Evolutionary conservation across 2,888 invertebrate species (phyloP).

Genomic region (Pseudoips prasinana): DNA sequence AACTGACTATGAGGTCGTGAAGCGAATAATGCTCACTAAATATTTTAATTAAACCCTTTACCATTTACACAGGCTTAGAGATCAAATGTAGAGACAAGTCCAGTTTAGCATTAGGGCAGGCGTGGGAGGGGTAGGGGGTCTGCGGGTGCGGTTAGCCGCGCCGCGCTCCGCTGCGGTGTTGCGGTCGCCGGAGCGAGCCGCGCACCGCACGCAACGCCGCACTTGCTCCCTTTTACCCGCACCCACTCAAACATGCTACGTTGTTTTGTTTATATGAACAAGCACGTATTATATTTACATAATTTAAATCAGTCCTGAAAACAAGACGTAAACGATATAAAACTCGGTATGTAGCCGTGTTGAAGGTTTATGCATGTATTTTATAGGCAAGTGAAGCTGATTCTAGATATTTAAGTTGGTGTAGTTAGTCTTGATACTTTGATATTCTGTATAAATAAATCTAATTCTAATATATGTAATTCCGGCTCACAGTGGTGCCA

Average conservation of each 20-base stretch:
- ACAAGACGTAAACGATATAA: no score
- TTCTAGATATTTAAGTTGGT: no score
- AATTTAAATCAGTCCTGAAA: no score
- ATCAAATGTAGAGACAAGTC: constrained; percentile 35
- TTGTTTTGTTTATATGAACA: constrained; percentile 38
- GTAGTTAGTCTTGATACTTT: no score
- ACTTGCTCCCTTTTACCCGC: constrained; percentile 37
- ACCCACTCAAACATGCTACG: constrained; percentile 41
- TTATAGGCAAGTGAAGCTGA: no score
- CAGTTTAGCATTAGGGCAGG: constrained; percentile 41
- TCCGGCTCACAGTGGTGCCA: no score
- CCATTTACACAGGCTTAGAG: background rate
- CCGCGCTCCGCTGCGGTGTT: constrained; percentile 40
- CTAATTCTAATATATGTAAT: no score
- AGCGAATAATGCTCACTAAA: constrained; percentile 18
- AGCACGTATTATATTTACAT: constrained; percentile 16
- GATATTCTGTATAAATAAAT: no score
- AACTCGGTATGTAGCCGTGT: no score
- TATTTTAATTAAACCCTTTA: constrained; percentile 38
- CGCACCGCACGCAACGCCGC: constrained; percentile 47
- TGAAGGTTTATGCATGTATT: no score
- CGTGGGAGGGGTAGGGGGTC: constrained; percentile 18
- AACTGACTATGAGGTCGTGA: no score
- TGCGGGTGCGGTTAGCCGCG: constrained; percentile 30
- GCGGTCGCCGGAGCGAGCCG: constrained; percentile 48